Conservation (phyloP, 1,140 invertebrate species). For the Choristoneura fumiferana region DNA sequence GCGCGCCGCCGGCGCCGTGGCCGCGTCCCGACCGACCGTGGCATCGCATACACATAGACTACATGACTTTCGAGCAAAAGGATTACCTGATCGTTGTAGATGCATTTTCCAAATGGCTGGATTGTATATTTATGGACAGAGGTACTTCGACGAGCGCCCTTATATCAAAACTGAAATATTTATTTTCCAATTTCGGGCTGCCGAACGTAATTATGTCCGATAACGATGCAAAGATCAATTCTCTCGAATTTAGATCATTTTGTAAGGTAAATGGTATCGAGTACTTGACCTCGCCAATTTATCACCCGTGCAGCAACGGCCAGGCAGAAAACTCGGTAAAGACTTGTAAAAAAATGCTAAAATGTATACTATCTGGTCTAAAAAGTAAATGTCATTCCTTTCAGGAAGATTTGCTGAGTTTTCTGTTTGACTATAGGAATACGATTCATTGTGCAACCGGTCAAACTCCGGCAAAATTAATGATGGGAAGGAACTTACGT, state of each 20-base stretch:
- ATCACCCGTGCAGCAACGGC: slow-evolving; percentile 37
- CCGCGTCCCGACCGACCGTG: slow-evolving; percentile 24
- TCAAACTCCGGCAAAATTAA: not conserved
- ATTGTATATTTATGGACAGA: no score
- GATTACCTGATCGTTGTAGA: slow-evolving; percentile 24
- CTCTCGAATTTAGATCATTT: slow-evolving; percentile 23
- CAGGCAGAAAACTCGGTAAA: slow-evolving; percentile 35
- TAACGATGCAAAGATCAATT: slow-evolving; percentile 27
- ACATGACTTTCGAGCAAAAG: slow-evolving; percentile 26
- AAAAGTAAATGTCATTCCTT: not conserved
- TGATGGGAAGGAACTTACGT: not conserved
- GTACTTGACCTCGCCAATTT: slow-evolving; percentile 35
- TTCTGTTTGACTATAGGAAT: slow-evolving; percentile 12
- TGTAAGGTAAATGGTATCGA: slow-evolving; percentile 28
- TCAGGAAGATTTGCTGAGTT: slow-evolving; percentile 25
- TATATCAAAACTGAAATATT: no score
- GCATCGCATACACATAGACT: slow-evolving; percentile 39
- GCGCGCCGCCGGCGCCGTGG: slow-evolving; percentile 29
- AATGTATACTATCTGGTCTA: slow-evolving; percentile 20
- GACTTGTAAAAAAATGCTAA: slow-evolving; percentile 30
- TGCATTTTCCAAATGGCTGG: slow-evolving; percentile 20
- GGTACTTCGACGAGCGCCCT: no score
- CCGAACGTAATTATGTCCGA: slow-evolving; percentile 22
- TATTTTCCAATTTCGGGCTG: slow-evolving; percentile 27
- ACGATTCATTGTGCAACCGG: slow-evolving; percentile 12